phyloP scores from a whole-genome alignment of 2,797 vertebrate genomes.

The Luscinia megarhynchos region DNA sequence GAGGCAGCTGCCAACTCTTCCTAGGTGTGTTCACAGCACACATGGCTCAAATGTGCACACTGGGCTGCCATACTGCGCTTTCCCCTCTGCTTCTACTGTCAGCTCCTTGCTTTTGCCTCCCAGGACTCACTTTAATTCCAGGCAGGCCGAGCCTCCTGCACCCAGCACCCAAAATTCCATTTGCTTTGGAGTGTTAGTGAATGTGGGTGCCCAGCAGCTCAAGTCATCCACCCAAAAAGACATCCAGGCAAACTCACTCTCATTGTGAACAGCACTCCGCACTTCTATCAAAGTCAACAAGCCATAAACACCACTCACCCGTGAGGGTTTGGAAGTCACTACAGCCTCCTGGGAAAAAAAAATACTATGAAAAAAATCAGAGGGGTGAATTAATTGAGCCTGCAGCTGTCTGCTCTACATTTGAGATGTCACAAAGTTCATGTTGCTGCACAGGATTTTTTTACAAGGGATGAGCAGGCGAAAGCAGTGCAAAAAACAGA shows the following conservation, averaged over 20 bases:
- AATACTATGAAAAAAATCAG: not conserved
- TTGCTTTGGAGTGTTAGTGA: not conserved
- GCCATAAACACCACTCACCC: constrained; percentile 8
- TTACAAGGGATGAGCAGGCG: not conserved
- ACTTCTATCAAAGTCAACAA: not conserved
- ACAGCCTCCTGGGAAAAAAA: constrained; percentile 30
- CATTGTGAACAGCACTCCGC: not conserved
- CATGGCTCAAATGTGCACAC: accelerated
- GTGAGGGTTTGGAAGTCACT: constrained; percentile 30
- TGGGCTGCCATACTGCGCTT: not conserved
- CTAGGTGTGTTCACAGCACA: not conserved
- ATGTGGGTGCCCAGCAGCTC: not conserved
- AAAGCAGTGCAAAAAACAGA: not conserved
- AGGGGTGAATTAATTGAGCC: constrained; percentile 18
- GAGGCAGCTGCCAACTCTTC: not conserved
- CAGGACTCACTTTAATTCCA: not conserved
- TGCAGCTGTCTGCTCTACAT: constrained; percentile 44
- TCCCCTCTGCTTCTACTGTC: accelerated
- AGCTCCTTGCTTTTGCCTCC: not conserved
- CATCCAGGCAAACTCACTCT: not conserved
- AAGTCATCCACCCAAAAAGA: not conserved
- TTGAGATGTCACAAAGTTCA: not conserved
- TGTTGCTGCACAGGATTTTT: not conserved
- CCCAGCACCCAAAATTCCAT: not conserved
- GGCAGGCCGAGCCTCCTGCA: not conserved